phyloP scores from a whole-genome alignment of 2,113 vertebrate species.

The Scomber japonicus region DNA sequence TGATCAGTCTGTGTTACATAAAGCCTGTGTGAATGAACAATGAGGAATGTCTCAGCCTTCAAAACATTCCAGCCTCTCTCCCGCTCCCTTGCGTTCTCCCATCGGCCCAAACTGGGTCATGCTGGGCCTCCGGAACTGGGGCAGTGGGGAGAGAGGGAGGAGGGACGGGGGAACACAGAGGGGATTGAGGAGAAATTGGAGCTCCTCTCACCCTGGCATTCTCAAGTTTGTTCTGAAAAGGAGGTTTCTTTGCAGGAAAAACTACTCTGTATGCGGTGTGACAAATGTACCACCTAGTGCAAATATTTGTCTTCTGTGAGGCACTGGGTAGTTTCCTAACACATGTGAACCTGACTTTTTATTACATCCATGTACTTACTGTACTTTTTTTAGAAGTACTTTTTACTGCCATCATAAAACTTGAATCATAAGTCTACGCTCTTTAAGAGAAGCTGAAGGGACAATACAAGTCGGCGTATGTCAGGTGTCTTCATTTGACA shows the following conservation, averaged over 20 bases:
- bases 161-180: constrained; percentile 32
- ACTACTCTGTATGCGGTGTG: constrained; percentile 4
- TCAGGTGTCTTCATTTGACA: constrained; percentile 12
- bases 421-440: constrained; percentile 4
- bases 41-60: constrained; percentile 83
- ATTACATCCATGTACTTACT: neutral
- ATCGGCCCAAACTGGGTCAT: constrained; percentile 80
- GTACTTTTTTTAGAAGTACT: neutral
- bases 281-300: constrained; percentile 14
- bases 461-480: neutral
- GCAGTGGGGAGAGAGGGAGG: constrained; percentile 73
- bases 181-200: constrained; percentile 62
- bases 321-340: constrained; percentile 1
- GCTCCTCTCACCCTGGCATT: constrained; percentile 34
- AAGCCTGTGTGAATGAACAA: constrained; percentile 84
- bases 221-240: constrained; percentile 48
- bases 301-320: constrained; percentile 47
- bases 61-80: constrained; percentile 78
- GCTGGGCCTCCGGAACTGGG: constrained; percentile 79
- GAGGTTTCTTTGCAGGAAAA: constrained; percentile 26
- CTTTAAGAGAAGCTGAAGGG: neutral
- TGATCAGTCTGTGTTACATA: constrained; percentile 81
- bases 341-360: neutral
- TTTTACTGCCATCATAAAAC: neutral
- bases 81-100: constrained; percentile 59